These are phyloP conservation scores for Epistrophella euchroma DNA, from an alignment of 2,888 invertebrate species.

Conservation along the genomic window DNA sequence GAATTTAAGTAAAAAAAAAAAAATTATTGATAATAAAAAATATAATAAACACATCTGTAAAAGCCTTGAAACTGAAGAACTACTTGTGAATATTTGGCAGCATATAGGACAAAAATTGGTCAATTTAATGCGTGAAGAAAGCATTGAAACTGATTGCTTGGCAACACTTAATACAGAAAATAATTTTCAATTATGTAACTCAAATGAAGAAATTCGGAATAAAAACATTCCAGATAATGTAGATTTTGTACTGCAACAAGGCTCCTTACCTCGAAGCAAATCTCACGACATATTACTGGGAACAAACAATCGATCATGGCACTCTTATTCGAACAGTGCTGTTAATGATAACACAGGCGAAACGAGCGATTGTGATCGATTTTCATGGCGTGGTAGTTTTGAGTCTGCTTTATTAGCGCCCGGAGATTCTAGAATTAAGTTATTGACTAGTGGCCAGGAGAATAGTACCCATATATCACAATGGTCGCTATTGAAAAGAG, in stretches of 20 bases:
- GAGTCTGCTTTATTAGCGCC: constrained; percentile 93
- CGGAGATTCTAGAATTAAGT: constrained; percentile 92
- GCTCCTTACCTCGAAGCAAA: constrained; percentile 90
- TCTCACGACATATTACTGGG: constrained; percentile 92
- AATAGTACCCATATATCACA: constrained; percentile 88
- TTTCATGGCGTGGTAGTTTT: constrained; percentile 96
- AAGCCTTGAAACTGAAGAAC: constrained; percentile 90
- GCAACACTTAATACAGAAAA: neutral
- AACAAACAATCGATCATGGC: constrained; percentile 83
- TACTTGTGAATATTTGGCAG: constrained; percentile 95
- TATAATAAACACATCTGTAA: constrained; percentile 25
- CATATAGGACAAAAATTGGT: constrained; percentile 94
- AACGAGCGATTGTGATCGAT: constrained; percentile 94
- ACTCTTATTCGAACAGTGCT: constrained; percentile 84
- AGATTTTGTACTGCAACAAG: constrained; percentile 77
- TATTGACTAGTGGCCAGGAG: constrained; percentile 87
- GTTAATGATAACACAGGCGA: constrained; percentile 85
- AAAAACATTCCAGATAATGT: constrained; percentile 9
- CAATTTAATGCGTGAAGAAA: constrained; percentile 96
- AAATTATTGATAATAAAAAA: neutral
- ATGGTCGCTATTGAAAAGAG: constrained; percentile 88
- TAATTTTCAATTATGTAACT: neutral
- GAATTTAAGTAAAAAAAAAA: neutral
- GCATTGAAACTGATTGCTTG: constrained; percentile 86
- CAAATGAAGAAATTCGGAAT: neutral